Evolutionary conservation across 2,888 invertebrate genomes (phyloP).

Genomic region (Nomada fabriciana): DNA sequence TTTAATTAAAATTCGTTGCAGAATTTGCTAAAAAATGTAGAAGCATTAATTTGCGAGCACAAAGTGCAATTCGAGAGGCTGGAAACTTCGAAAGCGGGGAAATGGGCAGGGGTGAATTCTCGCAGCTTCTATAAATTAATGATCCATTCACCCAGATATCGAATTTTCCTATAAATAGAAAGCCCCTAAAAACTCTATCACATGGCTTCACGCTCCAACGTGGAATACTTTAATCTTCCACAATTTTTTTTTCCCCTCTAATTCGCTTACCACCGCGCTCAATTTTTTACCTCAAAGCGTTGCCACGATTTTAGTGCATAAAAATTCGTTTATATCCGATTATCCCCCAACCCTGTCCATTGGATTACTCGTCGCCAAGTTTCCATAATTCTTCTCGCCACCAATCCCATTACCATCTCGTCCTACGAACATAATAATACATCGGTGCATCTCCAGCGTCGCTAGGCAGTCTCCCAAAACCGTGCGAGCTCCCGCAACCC

Average conservation of each 20-base stretch:
- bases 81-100: background rate
- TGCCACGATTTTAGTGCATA: background rate
- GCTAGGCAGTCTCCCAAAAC: background rate
- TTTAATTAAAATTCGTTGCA: no score
- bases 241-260: background rate
- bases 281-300: background rate
- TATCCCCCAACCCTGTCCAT: no score
- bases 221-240: background rate
- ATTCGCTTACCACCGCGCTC: background rate
- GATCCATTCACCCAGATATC: constrained; percentile 29
- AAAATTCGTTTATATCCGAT: no score
- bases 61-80: background rate
- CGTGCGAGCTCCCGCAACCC: background rate
- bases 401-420: no score
- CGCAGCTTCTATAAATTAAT: background rate
- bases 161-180: constrained; percentile 50
- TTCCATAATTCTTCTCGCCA: background rate
- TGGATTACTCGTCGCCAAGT: background rate
- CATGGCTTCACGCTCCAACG: background rate
- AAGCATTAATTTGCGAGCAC: background rate
- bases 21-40: background rate
- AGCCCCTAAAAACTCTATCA: constrained; percentile 10
- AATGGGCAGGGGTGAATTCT: background rate
- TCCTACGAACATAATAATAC: no score
- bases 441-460: no score